Evolutionary conservation across 2,888 invertebrate genomes (phyloP), one percentile per base, ranked within the genome.

Genomic region (Napeogenes inachia): DNA sequence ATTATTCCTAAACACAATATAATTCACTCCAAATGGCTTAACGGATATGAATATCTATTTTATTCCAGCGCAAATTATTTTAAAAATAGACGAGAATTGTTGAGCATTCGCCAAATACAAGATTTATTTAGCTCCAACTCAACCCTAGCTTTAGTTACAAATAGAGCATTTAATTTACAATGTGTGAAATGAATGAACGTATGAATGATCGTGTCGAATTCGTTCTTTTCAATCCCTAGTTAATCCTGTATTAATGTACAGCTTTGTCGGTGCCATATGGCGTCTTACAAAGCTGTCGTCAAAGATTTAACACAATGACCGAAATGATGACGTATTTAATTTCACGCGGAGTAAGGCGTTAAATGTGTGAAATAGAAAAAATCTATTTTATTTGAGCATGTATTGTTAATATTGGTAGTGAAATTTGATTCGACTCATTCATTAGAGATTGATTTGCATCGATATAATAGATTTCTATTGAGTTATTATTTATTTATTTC

Each of bases 231-330:
- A 72, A 75, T 77, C 75, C 75, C 75, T 77, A 72, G 73, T 78
- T 85, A 89, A 89, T 87, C 89, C 80, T 61, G 65, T 65, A 67
- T 71, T 64, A 65, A 61, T 60, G 59, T 64, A 73, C 71, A 68
- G 80, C 81, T 81, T 84, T 80, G 69, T 69, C 73, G 69, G 66
- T 70, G 79, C 86, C 88, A 89, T 87, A 88, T 89, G 89, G 79
- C 85, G 81, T 84, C 87, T 87, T 84, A 72, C 60, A 68, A 62
- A 76, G 80, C 81, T 79, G 72, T 74, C 77, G 73, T 71, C 71
- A 70, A 71, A 68, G 69, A 69, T 72, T 69, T 71, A 65, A 69
- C 85, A 89, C 85, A 89, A 88, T 85, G 67, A 70, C n/a, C 71
- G 79, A 80, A 78, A 79, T 78, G 84, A 83, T 84, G 82, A 84